These are phyloP conservation scores for Etheostoma nigrum DNA, from an alignment of 2,797 vertebrate species.

Conservation along the genomic window DNA sequence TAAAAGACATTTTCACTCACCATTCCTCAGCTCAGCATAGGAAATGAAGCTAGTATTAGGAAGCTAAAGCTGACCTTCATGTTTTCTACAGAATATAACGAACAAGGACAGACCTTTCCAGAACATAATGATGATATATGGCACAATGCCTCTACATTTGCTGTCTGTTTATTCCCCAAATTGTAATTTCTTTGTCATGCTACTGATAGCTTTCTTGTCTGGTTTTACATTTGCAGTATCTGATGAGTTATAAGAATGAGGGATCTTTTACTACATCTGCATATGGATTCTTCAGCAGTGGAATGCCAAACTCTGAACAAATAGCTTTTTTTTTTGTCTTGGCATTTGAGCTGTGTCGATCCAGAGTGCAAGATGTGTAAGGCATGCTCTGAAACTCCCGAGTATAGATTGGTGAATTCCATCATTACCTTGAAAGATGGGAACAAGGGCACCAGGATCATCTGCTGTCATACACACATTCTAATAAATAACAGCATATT, in stretches of 20 bases:
- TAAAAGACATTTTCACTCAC: conserved; percentile 57
- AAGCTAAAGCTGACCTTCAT: conserved; percentile 60
- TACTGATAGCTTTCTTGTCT: conserved; percentile 26
- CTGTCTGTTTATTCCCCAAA: conserved; percentile 51
- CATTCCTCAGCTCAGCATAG: conserved; percentile 47
- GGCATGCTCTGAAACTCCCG: conserved; percentile 52
- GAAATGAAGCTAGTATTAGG: conserved; percentile 50
- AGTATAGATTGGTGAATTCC: conserved; percentile 68
- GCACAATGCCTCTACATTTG: conserved; percentile 35
- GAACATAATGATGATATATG: conserved; percentile 56
- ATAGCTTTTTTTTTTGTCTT: conserved; percentile 46
- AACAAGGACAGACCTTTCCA: conserved; percentile 51
- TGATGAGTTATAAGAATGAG: conserved; percentile 45
- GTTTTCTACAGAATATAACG: conserved; percentile 52
- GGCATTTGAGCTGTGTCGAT: conserved; percentile 55
- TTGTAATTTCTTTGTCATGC: conserved; percentile 57
- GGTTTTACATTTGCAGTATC: conserved; percentile 42
- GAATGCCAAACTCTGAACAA: conserved; percentile 53
- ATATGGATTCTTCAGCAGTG: conserved; percentile 45
- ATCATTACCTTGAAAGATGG: conserved; percentile 81
- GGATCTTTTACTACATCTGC: conserved; percentile 43
- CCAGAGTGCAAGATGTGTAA: conserved; percentile 33
- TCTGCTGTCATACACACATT: conserved; percentile 75
- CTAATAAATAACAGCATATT: conserved; percentile 83
- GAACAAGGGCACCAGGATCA: conserved; percentile 79